Evolutionary conservation across 2,888 invertebrate genomes (phyloP).

Genomic region (Drosophila seclusa): DNA sequence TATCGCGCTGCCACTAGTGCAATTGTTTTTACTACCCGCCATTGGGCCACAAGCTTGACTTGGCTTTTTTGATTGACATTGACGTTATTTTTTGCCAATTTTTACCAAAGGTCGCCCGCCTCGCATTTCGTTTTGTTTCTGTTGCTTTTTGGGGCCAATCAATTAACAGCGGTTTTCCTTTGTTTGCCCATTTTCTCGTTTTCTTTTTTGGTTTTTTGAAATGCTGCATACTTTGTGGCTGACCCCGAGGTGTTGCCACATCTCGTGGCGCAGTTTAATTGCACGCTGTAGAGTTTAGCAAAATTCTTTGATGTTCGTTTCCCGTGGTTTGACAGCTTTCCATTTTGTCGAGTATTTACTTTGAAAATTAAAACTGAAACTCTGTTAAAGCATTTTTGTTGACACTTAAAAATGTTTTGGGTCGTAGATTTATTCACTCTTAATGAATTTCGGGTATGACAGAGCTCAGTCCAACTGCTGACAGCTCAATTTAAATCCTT

Average conservation of each 20-base stretch:
- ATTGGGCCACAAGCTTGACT: constrained; percentile 19
- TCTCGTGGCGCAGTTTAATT: neutral
- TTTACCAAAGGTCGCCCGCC: constrained; percentile 21
- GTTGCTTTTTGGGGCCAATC: constrained; percentile 51
- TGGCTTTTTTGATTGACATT: constrained; percentile 47
- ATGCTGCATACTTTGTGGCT: constrained; percentile 41
- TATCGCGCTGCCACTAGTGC: constrained; percentile 1
- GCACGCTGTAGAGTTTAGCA: neutral
- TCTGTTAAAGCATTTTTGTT: neutral
- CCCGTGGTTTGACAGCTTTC: neutral
- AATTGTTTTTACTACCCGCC: constrained; percentile 10
- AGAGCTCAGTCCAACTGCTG: neutral
- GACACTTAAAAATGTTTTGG: neutral
- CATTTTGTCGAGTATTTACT: neutral
- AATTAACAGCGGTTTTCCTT: constrained; percentile 53
- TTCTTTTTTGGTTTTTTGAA: constrained; percentile 17
- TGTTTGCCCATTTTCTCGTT: constrained; percentile 17
- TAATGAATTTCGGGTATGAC: neutral
- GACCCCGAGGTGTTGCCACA: neutral
- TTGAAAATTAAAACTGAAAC: neutral
- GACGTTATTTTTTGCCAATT: constrained; percentile 51
- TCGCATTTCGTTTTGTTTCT: constrained; percentile 12
- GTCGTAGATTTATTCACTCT: neutral
- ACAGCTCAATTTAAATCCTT: neutral
- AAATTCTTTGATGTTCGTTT: constrained; percentile 3